These are phyloP conservation scores for Zophobas atratus DNA, from an alignment of 1,140 invertebrate genomes.

Conservation along the genomic window DNA sequence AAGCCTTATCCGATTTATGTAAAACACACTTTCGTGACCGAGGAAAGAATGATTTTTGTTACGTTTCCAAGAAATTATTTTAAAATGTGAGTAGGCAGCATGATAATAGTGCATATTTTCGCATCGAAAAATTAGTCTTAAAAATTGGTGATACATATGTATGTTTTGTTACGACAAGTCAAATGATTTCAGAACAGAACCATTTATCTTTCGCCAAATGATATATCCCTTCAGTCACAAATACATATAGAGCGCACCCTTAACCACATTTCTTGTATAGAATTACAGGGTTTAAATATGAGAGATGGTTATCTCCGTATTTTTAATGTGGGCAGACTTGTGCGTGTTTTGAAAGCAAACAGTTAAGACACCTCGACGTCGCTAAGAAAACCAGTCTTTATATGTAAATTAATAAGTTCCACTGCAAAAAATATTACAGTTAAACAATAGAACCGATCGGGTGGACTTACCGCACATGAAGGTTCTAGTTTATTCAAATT, in stretches of 20 bases:
- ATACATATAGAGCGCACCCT: conserved; percentile 24
- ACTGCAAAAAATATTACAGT: conserved; percentile 35
- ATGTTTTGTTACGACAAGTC: conserved; percentile 1
- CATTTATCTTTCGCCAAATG: conserved; percentile 7
- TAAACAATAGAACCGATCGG: conserved; percentile 37
- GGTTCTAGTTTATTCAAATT: background rate
- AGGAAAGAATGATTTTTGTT: conserved; percentile 9
- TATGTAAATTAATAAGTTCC: conserved; percentile 32
- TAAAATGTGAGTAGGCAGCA: conserved; percentile 2
- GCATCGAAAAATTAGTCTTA: background rate
- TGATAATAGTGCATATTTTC: conserved; percentile 8
- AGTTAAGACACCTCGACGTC: conserved; percentile 38
- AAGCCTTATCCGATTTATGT: background rate
- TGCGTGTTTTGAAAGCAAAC: conserved; percentile 28
- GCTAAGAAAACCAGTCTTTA: conserved; percentile 32
- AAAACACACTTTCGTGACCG: conserved; percentile 4
- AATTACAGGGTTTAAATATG: conserved; percentile 36
- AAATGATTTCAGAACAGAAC: background rate
- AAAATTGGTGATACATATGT: conserved; percentile 9
- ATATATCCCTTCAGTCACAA: conserved; percentile 4
- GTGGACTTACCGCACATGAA: conserved; percentile 1
- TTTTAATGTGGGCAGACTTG: conserved; percentile 31
- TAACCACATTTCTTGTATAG: conserved; percentile 25
- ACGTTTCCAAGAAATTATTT: conserved; percentile 23
- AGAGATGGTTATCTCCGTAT: conserved; percentile 33